Evolutionary conservation across 2,888 invertebrate species (phyloP).

Genomic region (Linyphia triangularis): DNA sequence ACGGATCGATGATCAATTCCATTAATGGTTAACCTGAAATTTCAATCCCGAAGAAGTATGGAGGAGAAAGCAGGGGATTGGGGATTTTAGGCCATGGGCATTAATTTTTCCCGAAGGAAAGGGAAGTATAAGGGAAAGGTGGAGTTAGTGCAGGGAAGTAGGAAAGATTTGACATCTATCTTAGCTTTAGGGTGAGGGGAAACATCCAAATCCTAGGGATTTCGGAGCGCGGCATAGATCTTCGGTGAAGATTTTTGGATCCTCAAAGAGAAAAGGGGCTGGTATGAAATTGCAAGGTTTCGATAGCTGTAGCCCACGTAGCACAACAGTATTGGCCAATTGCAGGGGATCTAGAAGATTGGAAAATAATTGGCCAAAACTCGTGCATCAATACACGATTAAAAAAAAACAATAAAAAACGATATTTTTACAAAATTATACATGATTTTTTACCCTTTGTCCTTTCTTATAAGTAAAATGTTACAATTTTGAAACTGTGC

Average conservation of each 20-base stretch:
- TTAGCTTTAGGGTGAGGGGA: conserved; percentile 55
- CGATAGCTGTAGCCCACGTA: no score
- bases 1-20: conserved; percentile 38
- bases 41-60: conserved; percentile 38
- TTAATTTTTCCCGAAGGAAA: conserved; percentile 59
- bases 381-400: no score
- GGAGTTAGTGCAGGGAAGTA: conserved; percentile 63
- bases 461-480: no score
- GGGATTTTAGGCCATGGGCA: conserved; percentile 46
- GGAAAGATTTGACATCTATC: conserved; percentile 75
- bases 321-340: no score
- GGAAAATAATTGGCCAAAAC: no score
- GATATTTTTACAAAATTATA: no score
- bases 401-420: no score
- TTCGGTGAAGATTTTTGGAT: conserved; percentile 62
- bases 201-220: conserved; percentile 69
- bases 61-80: neutral
- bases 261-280: conserved; percentile 24
- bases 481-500: no score
- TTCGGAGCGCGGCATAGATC: conserved; percentile 69
- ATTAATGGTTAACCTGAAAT: conserved; percentile 63
- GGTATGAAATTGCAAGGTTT: neutral
- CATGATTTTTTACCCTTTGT: no score
- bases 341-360: no score
- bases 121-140: conserved; percentile 57